phyloP scores from a whole-genome alignment of 2,113 vertebrate genomes.

The Chaenogobius annularis region DNA sequence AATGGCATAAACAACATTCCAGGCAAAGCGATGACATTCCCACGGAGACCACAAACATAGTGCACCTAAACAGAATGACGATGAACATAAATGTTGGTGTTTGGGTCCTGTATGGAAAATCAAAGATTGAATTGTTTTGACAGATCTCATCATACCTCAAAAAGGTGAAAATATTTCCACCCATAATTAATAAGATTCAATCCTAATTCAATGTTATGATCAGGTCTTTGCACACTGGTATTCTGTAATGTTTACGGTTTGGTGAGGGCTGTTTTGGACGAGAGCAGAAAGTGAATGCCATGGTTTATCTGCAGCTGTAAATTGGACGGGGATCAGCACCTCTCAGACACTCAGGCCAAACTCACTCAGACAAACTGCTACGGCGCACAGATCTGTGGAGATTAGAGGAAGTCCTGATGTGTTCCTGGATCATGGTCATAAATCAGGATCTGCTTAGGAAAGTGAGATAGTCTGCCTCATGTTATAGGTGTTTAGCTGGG shows the following conservation, averaged over 20 bases:
- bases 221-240: background rate
- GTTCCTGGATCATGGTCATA: background rate
- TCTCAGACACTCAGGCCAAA: background rate
- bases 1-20: no score
- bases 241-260: background rate
- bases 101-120: no score
- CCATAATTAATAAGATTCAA: background rate
- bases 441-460: background rate
- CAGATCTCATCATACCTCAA: background rate
- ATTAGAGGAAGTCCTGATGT: constrained; percentile 5
- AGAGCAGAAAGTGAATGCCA: constrained; percentile 11
- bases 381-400: background rate
- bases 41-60: no score
- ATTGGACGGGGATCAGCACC: constrained; percentile 7
- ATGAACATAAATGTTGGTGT: no score
- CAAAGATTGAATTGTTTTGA: background rate
- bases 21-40: no score
- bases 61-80: no score
- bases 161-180: background rate
- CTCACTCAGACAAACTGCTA: background rate
- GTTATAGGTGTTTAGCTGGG: background rate
- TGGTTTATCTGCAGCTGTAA: constrained; percentile 19
- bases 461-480: background rate
- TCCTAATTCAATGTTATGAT: background rate
- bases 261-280: background rate